Evolutionary conservation across 2,888 invertebrate species (phyloP).

Genomic region (Tolmerus cingulatus): DNA sequence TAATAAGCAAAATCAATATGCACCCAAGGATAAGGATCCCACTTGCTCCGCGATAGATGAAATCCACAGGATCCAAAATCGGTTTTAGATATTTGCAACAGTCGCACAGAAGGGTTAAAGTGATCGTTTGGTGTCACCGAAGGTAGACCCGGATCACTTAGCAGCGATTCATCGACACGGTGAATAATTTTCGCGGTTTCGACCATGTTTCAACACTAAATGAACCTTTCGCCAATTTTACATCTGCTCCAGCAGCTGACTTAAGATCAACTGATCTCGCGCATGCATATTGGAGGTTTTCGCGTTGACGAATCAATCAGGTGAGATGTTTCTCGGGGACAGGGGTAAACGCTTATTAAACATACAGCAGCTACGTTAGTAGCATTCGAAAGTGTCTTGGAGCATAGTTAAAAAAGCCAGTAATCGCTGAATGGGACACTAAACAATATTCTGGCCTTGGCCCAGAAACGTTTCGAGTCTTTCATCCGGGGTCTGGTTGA

Average conservation of each 20-base stretch:
- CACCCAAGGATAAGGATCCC: slow-evolving; percentile 87
- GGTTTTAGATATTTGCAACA: slow-evolving; percentile 69
- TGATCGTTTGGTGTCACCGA: slow-evolving; percentile 50
- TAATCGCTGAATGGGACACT: not conserved
- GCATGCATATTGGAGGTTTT: not conserved
- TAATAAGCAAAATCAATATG: slow-evolving; percentile 50
- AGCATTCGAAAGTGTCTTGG: not conserved
- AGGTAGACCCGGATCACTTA: not conserved
- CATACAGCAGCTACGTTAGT: not conserved
- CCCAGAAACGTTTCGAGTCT: slow-evolving; percentile 8
- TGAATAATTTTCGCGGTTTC: not conserved
- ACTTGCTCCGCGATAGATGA: slow-evolving; percentile 76
- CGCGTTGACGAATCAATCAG: slow-evolving; percentile 13
- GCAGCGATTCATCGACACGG: not conserved
- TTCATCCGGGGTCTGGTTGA: not conserved
- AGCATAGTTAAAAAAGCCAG: not conserved
- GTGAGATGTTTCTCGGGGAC: not conserved
- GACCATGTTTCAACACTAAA: not conserved
- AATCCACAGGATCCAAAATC: slow-evolving; percentile 72
- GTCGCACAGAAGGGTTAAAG: slow-evolving; percentile 57
- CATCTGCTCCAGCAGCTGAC: not conserved
- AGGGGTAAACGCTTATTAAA: not conserved
- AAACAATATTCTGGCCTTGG: slow-evolving; percentile 15
- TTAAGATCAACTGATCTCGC: slow-evolving; percentile 15
- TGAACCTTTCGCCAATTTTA: not conserved